phyloP scores from a whole-genome alignment of 2,888 invertebrate genomes.

The Agriopis marginaria region DNA sequence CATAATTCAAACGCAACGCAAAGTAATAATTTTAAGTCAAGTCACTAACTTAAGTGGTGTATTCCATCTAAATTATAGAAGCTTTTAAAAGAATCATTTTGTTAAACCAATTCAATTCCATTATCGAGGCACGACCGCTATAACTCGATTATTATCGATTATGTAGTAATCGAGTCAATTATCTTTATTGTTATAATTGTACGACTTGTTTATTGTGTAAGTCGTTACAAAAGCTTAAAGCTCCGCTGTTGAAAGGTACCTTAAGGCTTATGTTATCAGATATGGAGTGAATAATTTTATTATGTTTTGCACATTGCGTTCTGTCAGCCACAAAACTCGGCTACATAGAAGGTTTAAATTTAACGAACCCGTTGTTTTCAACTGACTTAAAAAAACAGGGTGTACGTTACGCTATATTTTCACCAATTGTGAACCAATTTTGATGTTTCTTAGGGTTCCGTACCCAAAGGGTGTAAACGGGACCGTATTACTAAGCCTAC shows the following conservation, averaged over 20 bases:
- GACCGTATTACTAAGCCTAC: no score
- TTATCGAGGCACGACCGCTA: constrained; percentile 37
- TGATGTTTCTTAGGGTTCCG: no score
- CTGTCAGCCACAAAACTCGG: no score
- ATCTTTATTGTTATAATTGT: constrained; percentile 47
- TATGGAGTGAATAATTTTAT: neutral
- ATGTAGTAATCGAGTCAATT: constrained; percentile 44
- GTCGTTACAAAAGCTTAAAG: constrained; percentile 34
- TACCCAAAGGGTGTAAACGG: no score
- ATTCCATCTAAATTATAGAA: neutral
- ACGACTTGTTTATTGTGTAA: constrained; percentile 44
- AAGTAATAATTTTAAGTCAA: neutral
- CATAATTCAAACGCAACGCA: neutral
- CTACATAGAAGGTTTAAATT: no score
- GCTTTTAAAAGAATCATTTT: constrained; percentile 28
- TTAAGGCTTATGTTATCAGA: constrained; percentile 22
- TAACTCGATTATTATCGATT: constrained; percentile 49
- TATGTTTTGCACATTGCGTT: no score
- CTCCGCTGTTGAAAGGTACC: constrained; percentile 15
- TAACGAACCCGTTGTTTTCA: no score
- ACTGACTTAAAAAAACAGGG: no score
- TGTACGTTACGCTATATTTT: no score
- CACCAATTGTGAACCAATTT: no score
- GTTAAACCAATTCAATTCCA: constrained; percentile 31
- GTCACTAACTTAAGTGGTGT: neutral